Evolutionary conservation across 2,113 vertebrate species (phyloP).

Genomic region (Oceanites oceanicus): DNA sequence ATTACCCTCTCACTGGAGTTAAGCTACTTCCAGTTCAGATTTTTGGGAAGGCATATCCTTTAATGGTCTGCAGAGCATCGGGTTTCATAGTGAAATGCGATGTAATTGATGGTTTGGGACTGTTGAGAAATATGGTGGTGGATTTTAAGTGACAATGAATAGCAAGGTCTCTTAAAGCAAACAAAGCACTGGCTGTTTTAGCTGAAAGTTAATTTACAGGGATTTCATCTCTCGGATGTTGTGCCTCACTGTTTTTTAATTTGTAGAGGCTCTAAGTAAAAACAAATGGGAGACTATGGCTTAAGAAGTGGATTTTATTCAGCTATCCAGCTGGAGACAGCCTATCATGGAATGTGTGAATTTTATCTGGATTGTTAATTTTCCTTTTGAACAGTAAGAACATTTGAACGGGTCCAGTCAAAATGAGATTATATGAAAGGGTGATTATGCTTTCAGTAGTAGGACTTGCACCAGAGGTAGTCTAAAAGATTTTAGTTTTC

Average conservation of each 20-base stretch:
- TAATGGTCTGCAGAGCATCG: not conserved
- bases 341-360: rapidly evolving
- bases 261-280: not conserved
- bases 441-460: not conserved
- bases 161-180: not conserved
- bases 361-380: not conserved
- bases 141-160: not conserved
- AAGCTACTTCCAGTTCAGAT: not conserved
- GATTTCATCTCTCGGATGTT: not conserved
- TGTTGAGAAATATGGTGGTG: not conserved
- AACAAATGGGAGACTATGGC: not conserved
- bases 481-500: not conserved
- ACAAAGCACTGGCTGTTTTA: not conserved
- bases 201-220: not conserved
- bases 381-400: not conserved
- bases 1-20: not conserved
- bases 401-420: not conserved
- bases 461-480: not conserved
- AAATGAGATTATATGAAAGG: not conserved
- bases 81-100: not conserved
- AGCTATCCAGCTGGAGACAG: not conserved
- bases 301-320: not conserved
- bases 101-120: not conserved
- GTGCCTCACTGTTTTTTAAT: not conserved
- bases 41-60: not conserved